Conservation (phyloP, 1,140 invertebrate genomes). For the Euura lappo region DNA sequence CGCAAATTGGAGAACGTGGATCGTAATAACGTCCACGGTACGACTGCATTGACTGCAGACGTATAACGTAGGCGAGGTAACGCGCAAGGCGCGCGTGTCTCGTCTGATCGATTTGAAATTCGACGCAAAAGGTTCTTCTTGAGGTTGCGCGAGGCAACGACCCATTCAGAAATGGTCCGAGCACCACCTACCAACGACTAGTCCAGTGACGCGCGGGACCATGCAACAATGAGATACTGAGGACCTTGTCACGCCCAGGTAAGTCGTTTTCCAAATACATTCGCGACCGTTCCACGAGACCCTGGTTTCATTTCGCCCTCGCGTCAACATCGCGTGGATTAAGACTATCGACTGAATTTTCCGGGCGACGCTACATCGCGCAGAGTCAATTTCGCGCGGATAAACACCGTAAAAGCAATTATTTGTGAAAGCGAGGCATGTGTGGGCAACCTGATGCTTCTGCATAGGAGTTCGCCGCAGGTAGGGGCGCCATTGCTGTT, state of each 20-base stretch:
- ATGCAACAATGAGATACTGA: conserved; percentile 7
- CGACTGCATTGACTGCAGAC: neutral
- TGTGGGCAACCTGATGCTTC: conserved; percentile 2
- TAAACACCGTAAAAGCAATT: neutral
- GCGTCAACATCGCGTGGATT: no score
- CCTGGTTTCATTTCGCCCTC: neutral
- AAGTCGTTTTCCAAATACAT: neutral
- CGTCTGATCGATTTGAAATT: conserved; percentile 7
- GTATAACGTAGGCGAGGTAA: neutral
- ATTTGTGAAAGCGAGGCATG: neutral
- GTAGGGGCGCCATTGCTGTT: neutral
- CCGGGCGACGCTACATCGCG: no score
- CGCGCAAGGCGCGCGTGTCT: conserved; percentile 5
- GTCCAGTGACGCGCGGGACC: neutral
- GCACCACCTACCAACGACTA: conserved; percentile 6
- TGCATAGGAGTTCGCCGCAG: neutral
- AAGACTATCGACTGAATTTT: no score
- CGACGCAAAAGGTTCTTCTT: conserved; percentile 6
- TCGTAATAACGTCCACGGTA: neutral
- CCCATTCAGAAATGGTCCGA: neutral
- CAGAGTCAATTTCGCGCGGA: neutral
- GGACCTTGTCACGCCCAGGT: conserved; percentile 6
- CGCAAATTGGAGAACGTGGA: no score
- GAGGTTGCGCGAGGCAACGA: neutral
- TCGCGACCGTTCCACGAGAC: neutral